A percentile compares a stretch with the other conserved stretches of the same genome.
These are phyloP conservation scores for Drosophila anomelani DNA, from an alignment of 2,888 invertebrate genomes.

Conservation along the genomic window DNA sequence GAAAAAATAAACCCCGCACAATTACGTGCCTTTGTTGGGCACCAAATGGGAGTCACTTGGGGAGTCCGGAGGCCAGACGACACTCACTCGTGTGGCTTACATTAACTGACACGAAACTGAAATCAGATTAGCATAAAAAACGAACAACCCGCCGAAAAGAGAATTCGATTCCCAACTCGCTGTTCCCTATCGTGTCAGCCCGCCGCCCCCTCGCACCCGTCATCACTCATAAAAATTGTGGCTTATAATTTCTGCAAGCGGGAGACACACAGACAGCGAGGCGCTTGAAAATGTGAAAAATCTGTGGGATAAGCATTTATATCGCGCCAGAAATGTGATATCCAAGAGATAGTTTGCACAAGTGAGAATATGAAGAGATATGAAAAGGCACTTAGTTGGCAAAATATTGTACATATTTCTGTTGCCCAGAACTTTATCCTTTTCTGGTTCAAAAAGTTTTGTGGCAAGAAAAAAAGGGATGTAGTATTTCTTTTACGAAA, in stretches of 20 bases:
- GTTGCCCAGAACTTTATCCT: neutral
- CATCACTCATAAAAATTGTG: conserved; percentile 49
- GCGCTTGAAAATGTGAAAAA: conserved; percentile 21
- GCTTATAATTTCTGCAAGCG: conserved; percentile 25
- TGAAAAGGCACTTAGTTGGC: conserved; percentile 18
- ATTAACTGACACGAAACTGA: conserved; percentile 49
- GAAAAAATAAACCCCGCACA: conserved; percentile 13
- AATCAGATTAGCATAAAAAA: conserved; percentile 63
- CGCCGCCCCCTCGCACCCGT: neutral
- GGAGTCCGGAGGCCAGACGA: conserved; percentile 10
- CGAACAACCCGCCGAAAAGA: conserved; percentile 12
- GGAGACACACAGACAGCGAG: conserved; percentile 10
- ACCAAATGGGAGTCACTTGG: conserved; percentile 14
- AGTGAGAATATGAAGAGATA: conserved; percentile 10
- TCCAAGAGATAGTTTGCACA: neutral
- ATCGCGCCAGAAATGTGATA: conserved; percentile 19
- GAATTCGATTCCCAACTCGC: conserved; percentile 42
- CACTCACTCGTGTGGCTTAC: conserved; percentile 27
- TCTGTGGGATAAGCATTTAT: conserved; percentile 19
- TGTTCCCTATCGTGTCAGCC: neutral
- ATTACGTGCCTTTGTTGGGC: conserved; percentile 38
- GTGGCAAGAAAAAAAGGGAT: neutral
- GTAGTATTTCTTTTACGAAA: neutral
- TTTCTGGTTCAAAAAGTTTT: neutral
- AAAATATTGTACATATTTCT: conserved; percentile 2